Evolutionary conservation across 2,888 invertebrate genomes (phyloP).

Genomic region (Rhorus exstirpatorius): DNA sequence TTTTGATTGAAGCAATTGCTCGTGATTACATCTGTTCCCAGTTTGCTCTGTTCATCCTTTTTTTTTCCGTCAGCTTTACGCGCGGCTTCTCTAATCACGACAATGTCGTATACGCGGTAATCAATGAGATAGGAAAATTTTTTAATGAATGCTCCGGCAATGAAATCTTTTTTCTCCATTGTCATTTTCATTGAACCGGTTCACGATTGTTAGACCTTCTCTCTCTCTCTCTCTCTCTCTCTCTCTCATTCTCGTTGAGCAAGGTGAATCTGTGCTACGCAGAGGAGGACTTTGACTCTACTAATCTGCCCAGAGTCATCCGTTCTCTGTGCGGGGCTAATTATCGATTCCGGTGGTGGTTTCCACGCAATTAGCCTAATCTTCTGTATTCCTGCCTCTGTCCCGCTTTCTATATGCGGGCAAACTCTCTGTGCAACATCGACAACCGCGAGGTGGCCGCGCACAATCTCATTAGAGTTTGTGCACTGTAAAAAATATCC

Average conservation of each 20-base stretch:
- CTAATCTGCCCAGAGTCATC: slow-evolving; percentile 46
- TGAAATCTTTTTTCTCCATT: slow-evolving; percentile 32
- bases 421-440: slow-evolving; percentile 25
- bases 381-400: slow-evolving; percentile 19
- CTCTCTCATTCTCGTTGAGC: neutral
- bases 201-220: neutral
- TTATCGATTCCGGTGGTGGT: slow-evolving; percentile 59
- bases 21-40: no score
- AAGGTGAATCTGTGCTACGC: slow-evolving; percentile 4
- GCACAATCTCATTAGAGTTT: no score
- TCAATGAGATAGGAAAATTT: neutral
- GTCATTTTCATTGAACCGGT: slow-evolving; percentile 17
- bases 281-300: slow-evolving; percentile 16
- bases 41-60: no score
- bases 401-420: slow-evolving; percentile 16
- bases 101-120: neutral
- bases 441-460: neutral
- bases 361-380: slow-evolving; percentile 62
- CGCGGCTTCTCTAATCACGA: neutral
- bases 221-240: neutral
- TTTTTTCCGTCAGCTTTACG: no score
- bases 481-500: no score
- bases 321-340: slow-evolving; percentile 35
- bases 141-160: slow-evolving; percentile 28
- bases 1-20: no score